Conservation (phyloP, 2,888 invertebrate genomes). For the Entomobrya proxima region DNA sequence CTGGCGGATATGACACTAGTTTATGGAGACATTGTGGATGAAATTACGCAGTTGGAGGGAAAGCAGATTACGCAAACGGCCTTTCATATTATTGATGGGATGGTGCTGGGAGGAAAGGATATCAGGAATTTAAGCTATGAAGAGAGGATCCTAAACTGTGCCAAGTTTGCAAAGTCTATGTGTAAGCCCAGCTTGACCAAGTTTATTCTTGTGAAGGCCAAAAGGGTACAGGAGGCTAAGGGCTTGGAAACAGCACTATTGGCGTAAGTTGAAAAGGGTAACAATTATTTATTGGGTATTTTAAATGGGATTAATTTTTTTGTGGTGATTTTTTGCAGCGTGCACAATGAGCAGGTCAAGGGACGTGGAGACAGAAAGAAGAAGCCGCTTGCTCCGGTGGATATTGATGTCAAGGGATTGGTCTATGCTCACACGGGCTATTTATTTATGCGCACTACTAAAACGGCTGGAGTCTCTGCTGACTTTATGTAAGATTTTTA, state of each 20-base stretch:
- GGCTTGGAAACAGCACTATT: conserved; percentile 52
- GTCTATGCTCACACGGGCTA: conserved; percentile 70
- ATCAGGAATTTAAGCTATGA: conserved; percentile 81
- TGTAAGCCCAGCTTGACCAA: conserved; percentile 79
- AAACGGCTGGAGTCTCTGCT: conserved; percentile 66
- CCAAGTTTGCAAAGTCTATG: conserved; percentile 84
- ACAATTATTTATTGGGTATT: neutral
- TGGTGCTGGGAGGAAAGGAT: conserved; percentile 84
- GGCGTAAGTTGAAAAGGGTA: conserved; percentile 40
- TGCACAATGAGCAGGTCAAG: conserved; percentile 66
- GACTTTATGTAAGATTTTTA: conserved; percentile 75
- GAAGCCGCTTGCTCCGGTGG: conserved; percentile 55
- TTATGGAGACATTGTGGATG: conserved; percentile 85
- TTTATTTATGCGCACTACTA: conserved; percentile 68
- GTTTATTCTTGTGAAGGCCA: conserved; percentile 55
- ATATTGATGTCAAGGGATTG: conserved; percentile 55
- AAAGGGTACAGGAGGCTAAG: conserved; percentile 58
- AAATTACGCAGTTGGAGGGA: conserved; percentile 81
- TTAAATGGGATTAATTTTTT: neutral
- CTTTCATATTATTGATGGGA: conserved; percentile 89
- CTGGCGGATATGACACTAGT: conserved; percentile 85
- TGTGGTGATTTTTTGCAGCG: conserved; percentile 51
- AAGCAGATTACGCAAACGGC: conserved; percentile 81
- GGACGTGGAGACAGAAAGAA: conserved; percentile 68
- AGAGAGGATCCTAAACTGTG: conserved; percentile 83